phyloP scores from a whole-genome alignment of 2,888 invertebrate species.

The Mythimna albipuncta region DNA sequence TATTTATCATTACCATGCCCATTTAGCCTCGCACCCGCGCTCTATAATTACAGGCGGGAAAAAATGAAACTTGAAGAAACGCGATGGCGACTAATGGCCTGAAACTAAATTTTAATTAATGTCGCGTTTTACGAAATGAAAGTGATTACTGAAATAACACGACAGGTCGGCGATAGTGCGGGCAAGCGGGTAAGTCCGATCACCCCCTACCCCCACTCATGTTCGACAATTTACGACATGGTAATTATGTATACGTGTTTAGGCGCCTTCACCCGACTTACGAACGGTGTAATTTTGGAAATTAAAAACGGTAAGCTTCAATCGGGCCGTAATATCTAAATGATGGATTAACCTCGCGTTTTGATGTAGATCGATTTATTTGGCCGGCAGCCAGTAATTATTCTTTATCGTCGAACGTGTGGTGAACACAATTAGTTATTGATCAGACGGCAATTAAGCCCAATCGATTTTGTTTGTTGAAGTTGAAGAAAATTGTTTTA shows the following conservation, averaged over 20 bases:
- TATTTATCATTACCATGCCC: constrained; percentile 89
- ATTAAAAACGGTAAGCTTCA: constrained; percentile 90
- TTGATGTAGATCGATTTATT: constrained; percentile 90
- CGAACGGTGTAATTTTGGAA: constrained; percentile 88
- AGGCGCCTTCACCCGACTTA: constrained; percentile 79
- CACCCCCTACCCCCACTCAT: constrained; percentile 78
- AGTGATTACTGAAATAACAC: constrained; percentile 90
- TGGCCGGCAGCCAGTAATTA: constrained; percentile 90
- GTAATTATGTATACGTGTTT: constrained; percentile 88
- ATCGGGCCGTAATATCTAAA: constrained; percentile 89
- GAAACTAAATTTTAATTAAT: constrained; percentile 91
- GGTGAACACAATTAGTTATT: constrained; percentile 90
- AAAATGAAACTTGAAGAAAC: constrained; percentile 89
- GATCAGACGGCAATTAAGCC: constrained; percentile 89
- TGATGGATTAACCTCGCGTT: constrained; percentile 90
- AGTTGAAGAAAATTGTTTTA: constrained; percentile 90
- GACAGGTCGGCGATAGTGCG: constrained; percentile 82
- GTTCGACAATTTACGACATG: constrained; percentile 87
- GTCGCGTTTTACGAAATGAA: constrained; percentile 90
- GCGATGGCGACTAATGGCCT: constrained; percentile 89
- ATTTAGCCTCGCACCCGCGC: constrained; percentile 87
- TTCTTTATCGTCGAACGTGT: constrained; percentile 89
- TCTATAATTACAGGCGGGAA: constrained; percentile 87
- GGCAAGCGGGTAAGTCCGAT: constrained; percentile 71
- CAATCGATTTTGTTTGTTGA: constrained; percentile 90